Evolutionary conservation across 2,888 invertebrate species (phyloP).

Genomic region (Drosophila mulleri): DNA sequence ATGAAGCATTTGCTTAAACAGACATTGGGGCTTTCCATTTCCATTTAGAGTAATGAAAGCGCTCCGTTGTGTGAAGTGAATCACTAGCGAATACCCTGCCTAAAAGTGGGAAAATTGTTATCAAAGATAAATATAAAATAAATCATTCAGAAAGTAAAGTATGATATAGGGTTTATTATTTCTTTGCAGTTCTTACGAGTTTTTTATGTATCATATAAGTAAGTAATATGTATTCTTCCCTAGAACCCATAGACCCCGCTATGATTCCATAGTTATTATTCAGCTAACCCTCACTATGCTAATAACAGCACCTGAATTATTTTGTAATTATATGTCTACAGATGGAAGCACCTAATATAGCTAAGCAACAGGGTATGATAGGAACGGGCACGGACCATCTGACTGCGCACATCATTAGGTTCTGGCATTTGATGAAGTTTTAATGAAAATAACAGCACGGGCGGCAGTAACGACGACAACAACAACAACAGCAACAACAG

Average conservation of each 20-base stretch:
- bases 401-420: slow-evolving; percentile 66
- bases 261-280: too few relatives aligned
- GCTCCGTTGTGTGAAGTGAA: background rate
- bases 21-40: slow-evolving; percentile 13
- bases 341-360: background rate
- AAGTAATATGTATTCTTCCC: too few relatives aligned
- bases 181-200: too few relatives aligned
- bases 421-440: slow-evolving; percentile 75
- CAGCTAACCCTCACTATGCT: background rate
- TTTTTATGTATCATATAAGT: too few relatives aligned
- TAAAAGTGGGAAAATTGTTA: background rate
- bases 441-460: slow-evolving; percentile 64
- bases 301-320: background rate
- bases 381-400: slow-evolving; percentile 24
- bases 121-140: background rate
- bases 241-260: too few relatives aligned
- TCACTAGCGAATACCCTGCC: background rate
- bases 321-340: too few relatives aligned
- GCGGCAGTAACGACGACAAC: slow-evolving; percentile 9
- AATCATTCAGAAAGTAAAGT: background rate
- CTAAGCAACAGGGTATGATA: slow-evolving; percentile 27
- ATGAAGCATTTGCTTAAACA: slow-evolving; percentile 45
- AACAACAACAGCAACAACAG: slow-evolving; percentile 8
- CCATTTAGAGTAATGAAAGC: slow-evolving; percentile 18
- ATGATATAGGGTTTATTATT: too few relatives aligned